Evolutionary conservation across 2,797 vertebrate species (phyloP).

Genomic region (Xenentodon cancila): DNA sequence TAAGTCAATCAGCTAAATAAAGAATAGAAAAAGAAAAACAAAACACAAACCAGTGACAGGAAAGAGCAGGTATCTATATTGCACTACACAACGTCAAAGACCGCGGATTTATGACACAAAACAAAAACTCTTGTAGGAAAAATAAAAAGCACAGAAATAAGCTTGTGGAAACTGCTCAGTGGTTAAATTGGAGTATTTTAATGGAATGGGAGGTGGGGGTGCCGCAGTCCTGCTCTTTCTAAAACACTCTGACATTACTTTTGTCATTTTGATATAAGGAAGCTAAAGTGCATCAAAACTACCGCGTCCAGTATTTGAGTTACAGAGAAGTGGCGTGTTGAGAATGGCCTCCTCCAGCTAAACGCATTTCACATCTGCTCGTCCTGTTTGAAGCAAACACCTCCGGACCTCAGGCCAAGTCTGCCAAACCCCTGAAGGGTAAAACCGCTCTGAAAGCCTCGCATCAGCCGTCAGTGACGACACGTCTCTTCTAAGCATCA

Average conservation of each 20-base stretch:
- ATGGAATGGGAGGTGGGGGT: neutral
- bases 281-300: constrained; percentile 68
- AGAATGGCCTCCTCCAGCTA: neutral
- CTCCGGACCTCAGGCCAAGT: constrained; percentile 7
- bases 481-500: neutral
- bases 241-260: constrained; percentile 1
- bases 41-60: neutral
- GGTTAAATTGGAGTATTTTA: constrained; percentile 33
- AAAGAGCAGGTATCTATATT: constrained; percentile 4
- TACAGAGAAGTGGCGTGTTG: neutral
- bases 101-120: neutral
- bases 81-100: constrained; percentile 26
- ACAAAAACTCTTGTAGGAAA: neutral
- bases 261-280: neutral
- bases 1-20: neutral
- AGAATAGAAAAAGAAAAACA: neutral
- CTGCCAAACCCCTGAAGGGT: neutral
- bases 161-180: constrained; percentile 35
- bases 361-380: constrained; percentile 3
- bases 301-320: constrained; percentile 13
- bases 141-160: constrained; percentile 26
- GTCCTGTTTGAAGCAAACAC: constrained; percentile 28
- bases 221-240: constrained; percentile 6
- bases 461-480: neutral
- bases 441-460: constrained; percentile 5